These are phyloP conservation scores for Carettochelys insculpta DNA, from an alignment of 2,113 vertebrate genomes.

Conservation along the genomic window DNA sequence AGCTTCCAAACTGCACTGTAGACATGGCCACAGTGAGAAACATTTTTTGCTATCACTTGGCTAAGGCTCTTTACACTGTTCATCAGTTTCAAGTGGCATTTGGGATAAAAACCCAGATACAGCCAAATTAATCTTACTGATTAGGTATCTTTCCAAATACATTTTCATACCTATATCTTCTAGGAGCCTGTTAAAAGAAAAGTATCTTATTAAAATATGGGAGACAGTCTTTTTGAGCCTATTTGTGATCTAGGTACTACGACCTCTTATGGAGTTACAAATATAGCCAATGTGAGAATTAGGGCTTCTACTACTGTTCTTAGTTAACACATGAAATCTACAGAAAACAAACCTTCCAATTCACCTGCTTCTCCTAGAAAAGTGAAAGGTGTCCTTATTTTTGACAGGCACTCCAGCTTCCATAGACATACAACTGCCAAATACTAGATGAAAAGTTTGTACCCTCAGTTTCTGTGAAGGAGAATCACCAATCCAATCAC, in stretches of 20 bases:
- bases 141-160: background rate
- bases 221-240: no score
- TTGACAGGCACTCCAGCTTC: constrained; percentile 55
- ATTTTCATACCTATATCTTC: no score
- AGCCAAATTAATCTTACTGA: background rate
- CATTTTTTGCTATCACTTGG: no score
- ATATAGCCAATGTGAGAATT: background rate
- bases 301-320: background rate
- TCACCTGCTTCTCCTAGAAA: constrained; percentile 44
- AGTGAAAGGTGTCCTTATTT: no score
- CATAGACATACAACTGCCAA: constrained; percentile 34
- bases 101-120: background rate
- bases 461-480: background rate
- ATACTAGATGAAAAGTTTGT: constrained; percentile 1
- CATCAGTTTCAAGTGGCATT: background rate
- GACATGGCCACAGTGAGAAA: background rate
- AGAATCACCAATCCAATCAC: background rate
- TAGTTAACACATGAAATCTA: constrained; percentile 46
- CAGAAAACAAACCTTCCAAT: background rate
- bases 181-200: background rate
- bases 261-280: background rate
- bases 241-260: no score
- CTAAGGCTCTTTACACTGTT: background rate
- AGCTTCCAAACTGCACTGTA: background rate
- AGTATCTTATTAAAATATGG: background rate